phyloP scores from a whole-genome alignment of 2,888 invertebrate species.

The Monochamus alternatus region DNA sequence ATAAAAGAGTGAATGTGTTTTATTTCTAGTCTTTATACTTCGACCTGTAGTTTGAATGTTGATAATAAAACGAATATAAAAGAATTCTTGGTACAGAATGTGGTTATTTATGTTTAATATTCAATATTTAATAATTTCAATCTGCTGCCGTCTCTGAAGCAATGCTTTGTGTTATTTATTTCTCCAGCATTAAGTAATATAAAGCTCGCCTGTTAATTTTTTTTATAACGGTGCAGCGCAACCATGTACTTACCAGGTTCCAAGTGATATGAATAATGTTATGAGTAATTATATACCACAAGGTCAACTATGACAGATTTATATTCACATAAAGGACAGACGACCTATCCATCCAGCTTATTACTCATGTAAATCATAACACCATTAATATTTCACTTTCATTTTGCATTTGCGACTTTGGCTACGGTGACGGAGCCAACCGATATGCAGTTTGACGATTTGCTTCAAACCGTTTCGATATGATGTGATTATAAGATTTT shows the following conservation, averaged over 20 bases:
- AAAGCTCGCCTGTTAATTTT: neutral
- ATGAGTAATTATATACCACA: constrained; percentile 3
- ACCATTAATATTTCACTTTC: constrained; percentile 10
- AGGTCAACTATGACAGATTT: constrained; percentile 10
- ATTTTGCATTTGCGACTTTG: neutral
- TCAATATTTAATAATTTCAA: too few relatives aligned
- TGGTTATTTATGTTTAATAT: too few relatives aligned
- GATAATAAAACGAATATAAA: too few relatives aligned
- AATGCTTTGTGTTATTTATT: neutral
- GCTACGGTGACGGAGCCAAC: neutral
- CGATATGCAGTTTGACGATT: neutral
- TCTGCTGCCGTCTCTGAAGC: neutral
- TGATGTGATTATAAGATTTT: too few relatives aligned
- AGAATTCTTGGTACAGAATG: too few relatives aligned
- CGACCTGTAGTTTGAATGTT: too few relatives aligned
- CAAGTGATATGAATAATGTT: constrained; percentile 8
- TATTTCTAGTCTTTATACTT: too few relatives aligned
- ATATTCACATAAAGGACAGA: constrained; percentile 4
- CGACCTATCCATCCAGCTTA: constrained; percentile 13
- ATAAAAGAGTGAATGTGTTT: too few relatives aligned
- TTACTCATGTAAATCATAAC: constrained; percentile 11
- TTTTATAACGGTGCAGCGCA: neutral
- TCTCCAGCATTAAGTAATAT: neutral
- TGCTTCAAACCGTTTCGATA: too few relatives aligned
- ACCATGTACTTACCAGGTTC: constrained; percentile 4